A percentile compares a stretch with the other conserved stretches of the same genome.
phyloP scores from a whole-genome alignment of 2,888 invertebrate species.

The Theristus sp. region DNA sequence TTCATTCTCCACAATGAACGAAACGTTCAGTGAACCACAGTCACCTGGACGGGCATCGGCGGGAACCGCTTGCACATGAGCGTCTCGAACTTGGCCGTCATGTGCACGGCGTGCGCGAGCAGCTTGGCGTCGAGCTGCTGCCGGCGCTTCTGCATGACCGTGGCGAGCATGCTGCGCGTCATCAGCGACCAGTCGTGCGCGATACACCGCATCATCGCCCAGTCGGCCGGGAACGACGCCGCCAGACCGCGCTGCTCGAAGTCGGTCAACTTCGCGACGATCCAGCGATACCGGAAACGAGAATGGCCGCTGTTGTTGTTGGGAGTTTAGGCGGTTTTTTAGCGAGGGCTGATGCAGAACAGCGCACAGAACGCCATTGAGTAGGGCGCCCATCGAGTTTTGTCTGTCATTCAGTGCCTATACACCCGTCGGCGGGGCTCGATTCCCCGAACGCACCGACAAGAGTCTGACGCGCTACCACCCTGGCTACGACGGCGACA shows the following conservation, averaged over 20 bases:
- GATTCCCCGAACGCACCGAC: no score
- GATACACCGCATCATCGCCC: slow-evolving; percentile 83
- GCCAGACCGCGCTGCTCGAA: slow-evolving; percentile 73
- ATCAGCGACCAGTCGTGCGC: slow-evolving; percentile 36
- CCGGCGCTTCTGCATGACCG: slow-evolving; percentile 55
- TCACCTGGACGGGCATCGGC: slow-evolving; percentile 37
- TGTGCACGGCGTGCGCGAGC: slow-evolving; percentile 76
- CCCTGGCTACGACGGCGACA: neutral
- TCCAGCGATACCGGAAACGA: slow-evolving; percentile 56
- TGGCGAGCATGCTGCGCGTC: slow-evolving; percentile 10
- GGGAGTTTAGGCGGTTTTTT: no score
- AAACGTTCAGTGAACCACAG: neutral
- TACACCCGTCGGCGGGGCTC: no score
- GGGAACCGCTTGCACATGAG: slow-evolving; percentile 72
- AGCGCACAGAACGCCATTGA: no score
- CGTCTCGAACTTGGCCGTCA: slow-evolving; percentile 76
- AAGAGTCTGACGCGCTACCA: no score
- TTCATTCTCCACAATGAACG: neutral
- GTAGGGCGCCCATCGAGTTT: no score
- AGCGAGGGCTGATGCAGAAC: no score
- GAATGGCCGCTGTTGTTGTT: no score
- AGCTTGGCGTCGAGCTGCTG: slow-evolving; percentile 82
- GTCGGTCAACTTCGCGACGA: slow-evolving; percentile 74
- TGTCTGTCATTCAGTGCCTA: no score
- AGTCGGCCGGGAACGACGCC: slow-evolving; percentile 65